phyloP scores from a whole-genome alignment of 2,888 invertebrate species.

The Parnassius mnemosyne region DNA sequence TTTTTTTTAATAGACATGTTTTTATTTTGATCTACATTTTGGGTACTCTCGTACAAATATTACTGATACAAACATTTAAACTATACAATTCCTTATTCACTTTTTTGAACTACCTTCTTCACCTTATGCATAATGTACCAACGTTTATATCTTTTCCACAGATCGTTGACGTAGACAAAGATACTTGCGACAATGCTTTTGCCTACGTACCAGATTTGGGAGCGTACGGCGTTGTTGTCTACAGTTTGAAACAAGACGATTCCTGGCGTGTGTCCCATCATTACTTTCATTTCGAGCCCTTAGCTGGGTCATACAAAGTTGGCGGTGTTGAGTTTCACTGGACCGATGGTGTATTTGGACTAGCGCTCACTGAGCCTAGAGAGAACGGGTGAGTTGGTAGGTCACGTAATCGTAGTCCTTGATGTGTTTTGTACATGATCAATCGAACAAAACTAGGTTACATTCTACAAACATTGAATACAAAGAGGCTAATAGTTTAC shows the following conservation, averaged over 20 bases:
- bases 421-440: constrained; percentile 32
- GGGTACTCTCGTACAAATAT: too few species aligned
- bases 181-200: constrained; percentile 87
- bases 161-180: constrained; percentile 85
- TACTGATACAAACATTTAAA: too few species aligned
- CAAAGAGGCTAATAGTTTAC: constrained; percentile 7
- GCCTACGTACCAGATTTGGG: constrained; percentile 90
- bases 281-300: constrained; percentile 91
- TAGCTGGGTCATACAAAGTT: constrained; percentile 87
- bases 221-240: constrained; percentile 88
- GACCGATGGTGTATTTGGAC: constrained; percentile 90
- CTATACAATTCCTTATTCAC: too few species aligned
- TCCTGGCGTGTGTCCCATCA: constrained; percentile 91
- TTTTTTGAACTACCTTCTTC: too few species aligned
- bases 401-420: constrained; percentile 32
- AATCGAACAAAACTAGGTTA: constrained; percentile 32
- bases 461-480: constrained; percentile 27
- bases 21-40: too few species aligned
- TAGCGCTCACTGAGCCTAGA: constrained; percentile 83
- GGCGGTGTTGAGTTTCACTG: constrained; percentile 91
- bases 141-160: constrained; percentile 47
- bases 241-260: constrained; percentile 85
- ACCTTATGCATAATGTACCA: too few species aligned
- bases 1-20: too few species aligned
- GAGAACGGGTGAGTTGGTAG: constrained; percentile 73